These are phyloP conservation scores for Pollachius pollachius DNA, from an alignment of 2,113 vertebrate species.

Conservation along the genomic window DNA sequence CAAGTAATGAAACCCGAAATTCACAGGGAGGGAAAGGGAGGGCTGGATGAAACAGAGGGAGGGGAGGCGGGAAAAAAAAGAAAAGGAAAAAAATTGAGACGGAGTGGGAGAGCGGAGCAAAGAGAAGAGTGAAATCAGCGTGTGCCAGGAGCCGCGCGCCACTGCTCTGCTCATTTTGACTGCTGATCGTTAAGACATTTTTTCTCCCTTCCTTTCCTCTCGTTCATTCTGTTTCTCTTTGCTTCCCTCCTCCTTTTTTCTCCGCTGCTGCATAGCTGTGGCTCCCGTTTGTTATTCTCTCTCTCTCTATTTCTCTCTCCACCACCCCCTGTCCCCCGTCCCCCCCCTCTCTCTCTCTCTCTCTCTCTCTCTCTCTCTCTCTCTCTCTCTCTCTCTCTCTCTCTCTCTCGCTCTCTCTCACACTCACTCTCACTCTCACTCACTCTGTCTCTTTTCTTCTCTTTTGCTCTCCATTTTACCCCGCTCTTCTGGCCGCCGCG, in stretches of 20 bases:
- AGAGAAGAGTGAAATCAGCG: constrained; percentile 70
- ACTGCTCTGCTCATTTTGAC: constrained; percentile 74
- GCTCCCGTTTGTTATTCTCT: too few relatives aligned
- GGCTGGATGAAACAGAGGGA: constrained; percentile 12
- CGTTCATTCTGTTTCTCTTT: too few relatives aligned
- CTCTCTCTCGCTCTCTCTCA: too few relatives aligned
- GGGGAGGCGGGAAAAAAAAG: constrained; percentile 21
- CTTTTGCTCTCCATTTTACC: too few relatives aligned
- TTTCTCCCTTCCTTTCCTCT: constrained; percentile 5
- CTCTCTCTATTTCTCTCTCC: constrained; percentile 34
- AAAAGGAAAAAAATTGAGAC: constrained; percentile 30
- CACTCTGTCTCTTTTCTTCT: too few relatives aligned
- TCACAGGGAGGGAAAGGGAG: constrained; percentile 17
- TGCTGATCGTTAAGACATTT: constrained; percentile 64
- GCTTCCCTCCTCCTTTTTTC: too few relatives aligned
- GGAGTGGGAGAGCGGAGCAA: constrained; percentile 54
- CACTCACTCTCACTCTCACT: too few relatives aligned
- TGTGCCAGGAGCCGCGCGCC: constrained; percentile 77
- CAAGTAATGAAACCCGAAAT: constrained; percentile 65
- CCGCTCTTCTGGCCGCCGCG: constrained; percentile 42
- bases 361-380: too few relatives aligned
- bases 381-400: too few relatives aligned
- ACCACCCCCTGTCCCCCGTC: too few relatives aligned
- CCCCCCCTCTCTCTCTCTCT: too few relatives aligned
- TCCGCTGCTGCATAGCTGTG: too few relatives aligned